Conservation (phyloP, 2,113 vertebrate genomes). For the Xiphophorus couchianus region DNA sequence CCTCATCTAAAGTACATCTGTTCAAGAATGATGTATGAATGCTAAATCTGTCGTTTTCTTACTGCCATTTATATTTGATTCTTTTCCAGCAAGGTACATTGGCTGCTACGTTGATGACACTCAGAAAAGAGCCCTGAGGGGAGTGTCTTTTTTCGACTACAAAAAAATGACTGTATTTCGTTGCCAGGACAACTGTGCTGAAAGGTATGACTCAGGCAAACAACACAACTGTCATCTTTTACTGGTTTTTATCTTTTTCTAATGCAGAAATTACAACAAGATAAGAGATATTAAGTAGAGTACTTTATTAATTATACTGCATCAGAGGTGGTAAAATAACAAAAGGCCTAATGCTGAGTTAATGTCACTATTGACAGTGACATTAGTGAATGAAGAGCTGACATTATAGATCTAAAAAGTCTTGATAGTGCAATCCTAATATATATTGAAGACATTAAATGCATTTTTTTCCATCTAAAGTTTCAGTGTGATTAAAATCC, state of each 20-base stretch:
- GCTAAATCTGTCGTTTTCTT: background rate
- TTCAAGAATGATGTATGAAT: background rate
- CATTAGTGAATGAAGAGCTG: too few relatives aligned
- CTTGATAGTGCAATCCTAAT: too few relatives aligned
- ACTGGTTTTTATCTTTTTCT: slow-evolving; percentile 1
- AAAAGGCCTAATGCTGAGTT: too few relatives aligned
- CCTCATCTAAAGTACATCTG: background rate
- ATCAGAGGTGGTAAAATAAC: too few relatives aligned
- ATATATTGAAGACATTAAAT: too few relatives aligned
- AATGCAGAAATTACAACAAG: background rate
- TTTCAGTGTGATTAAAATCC: too few relatives aligned
- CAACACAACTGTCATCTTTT: slow-evolving; percentile 17
- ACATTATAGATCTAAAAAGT: too few relatives aligned
- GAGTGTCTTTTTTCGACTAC: slow-evolving; percentile 98
- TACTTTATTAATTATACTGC: background rate
- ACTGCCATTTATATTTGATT: slow-evolving; percentile 7
- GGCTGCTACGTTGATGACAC: slow-evolving; percentile 94
- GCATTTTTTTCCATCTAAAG: too few relatives aligned
- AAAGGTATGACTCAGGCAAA: slow-evolving; percentile 82
- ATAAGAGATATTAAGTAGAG: background rate
- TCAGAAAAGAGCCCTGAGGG: slow-evolving; percentile 88
- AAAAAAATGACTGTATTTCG: slow-evolving; percentile 99
- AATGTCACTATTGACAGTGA: too few relatives aligned
- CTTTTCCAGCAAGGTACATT: slow-evolving; percentile 87
- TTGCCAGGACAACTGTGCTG: slow-evolving; percentile 99